Evolutionary conservation across 2,797 vertebrate species (phyloP), one percentile per base, ranked within the genome.

Genomic region (Megaceryle alcyon): DNA sequence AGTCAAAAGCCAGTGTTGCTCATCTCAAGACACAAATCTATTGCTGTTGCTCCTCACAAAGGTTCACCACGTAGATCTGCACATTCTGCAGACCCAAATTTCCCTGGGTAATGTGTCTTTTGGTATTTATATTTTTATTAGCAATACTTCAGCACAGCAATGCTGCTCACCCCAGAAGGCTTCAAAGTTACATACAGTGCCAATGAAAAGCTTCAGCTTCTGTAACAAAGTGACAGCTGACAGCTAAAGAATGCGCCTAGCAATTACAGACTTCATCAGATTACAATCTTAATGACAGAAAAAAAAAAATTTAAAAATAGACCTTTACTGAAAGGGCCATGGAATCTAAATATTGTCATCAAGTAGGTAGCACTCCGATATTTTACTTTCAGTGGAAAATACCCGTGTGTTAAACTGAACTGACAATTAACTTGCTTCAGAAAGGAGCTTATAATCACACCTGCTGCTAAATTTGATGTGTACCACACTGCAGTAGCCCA

Each of bases 41-140:
- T 39, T 49, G 46, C 46, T 4, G 0, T 39, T 70, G 20, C 37
- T 82, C 28, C 56, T 91, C 63, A 49, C n/a, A 64, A 57, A 79
- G 12, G 14, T 51, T 91, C 23, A 16, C 43, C 11, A 6, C 1
- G 0, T 14, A 90, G 37, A 85, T 49, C 43, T 77, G 64, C 41
- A 49, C 28, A 33, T 54, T 59, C 87, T 59, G 51, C 56, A 86
- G 35, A 86, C 81, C 22, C 69, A 31, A n/a, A 66, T 85, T 94
- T 90, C 81, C 77, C 73, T 77, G n/a, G 51, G 51, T 56, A 87
- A 82, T 3, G 0, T 23, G 5, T 57, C 35, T 88, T 72, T 57
- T 64, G 11, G 49, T 87, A 65, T 76, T 88, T 92, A 75, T 37
- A 59, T 83, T 87, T 95, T 80, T 86, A 83, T 87, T 53, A 86